Base-by-base conservation (phyloP, 1,140 invertebrate species). In the Calliphora vicina region DNA sequence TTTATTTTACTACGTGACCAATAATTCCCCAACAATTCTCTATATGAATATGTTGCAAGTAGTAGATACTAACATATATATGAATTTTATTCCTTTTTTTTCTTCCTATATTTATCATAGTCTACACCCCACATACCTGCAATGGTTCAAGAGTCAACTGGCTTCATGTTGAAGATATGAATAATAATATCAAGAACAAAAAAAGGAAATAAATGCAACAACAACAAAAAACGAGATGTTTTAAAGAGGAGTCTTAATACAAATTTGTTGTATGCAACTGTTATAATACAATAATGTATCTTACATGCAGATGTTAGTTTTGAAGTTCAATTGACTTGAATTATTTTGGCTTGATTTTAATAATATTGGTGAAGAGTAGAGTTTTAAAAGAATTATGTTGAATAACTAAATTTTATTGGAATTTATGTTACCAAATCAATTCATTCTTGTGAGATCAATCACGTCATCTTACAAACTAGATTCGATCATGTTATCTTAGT, bases 1-100 rank as follows among this genome's bases (percentile, higher is more conserved):
- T 84, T 84, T 82, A 74, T 82, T 82, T 82, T 80, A 71, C 83
- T 82, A 82, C 83, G 82, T 84, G 83, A 82, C 81, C 81, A 78
- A 80, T 84, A 82, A 82, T 80, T 84, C 76, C 82, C n/a, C n/a
- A n/a, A 61, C 57, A 23, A 26, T 67, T 20, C 9, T 20, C 61
- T 23, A 57, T 57, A 76, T 76, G 73, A 35, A 76, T 76, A 76
- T 76, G 73, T 76, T 17, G 50, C 50, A 57, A 57, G 12, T 57
- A n/a, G 12, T 35, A 35, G 6, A 35, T 35, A 35, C 4, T 5
- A 35, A 35, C 6, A 17, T 15, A 9, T 35, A 76, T 76, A 76
- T 76, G 73, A 76, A n/a, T 57, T 17, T 57, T 57, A 57, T 57
- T 17, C 2, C 6, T 57, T 57, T 57, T 13, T 57, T 57, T 35